A percentile compares a stretch with the other conserved stretches of the same genome.
Evolutionary conservation across 92 coral and sea anemone genomes (phyloP).

Genomic region (Nematostella vectensis): DNA sequence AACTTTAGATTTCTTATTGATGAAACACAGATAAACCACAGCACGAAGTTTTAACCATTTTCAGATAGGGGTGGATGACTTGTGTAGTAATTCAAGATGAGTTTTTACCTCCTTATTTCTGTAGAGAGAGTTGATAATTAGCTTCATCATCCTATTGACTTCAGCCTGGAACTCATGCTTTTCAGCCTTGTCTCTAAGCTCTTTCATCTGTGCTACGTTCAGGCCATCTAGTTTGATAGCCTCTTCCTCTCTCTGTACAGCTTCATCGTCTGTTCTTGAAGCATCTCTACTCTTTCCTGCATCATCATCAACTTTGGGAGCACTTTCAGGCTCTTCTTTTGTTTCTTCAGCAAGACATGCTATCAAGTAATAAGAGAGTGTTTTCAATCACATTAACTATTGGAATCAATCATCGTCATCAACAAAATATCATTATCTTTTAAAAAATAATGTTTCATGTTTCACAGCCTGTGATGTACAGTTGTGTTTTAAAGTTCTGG

Average conservation of each 20-base stretch:
- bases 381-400: no score
- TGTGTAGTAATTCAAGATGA: no score
- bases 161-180: slow-evolving; percentile 95
- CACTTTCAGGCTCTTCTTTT: slow-evolving; percentile 71
- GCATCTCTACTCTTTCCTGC: slow-evolving; percentile 95
- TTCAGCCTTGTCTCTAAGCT: slow-evolving; percentile 92
- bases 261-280: slow-evolving; percentile 95
- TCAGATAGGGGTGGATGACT: no score
- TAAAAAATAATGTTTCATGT: no score
- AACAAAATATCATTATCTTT: no score
- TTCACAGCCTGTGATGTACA: no score
- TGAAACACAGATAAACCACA: no score
- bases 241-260: slow-evolving; percentile 91
- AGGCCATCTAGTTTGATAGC: slow-evolving; percentile 95
- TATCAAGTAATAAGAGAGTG: background rate
- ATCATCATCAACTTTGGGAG: slow-evolving; percentile 95
- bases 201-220: slow-evolving; percentile 99
- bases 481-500: no score
- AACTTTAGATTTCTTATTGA: no score
- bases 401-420: no score
- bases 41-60: background rate
- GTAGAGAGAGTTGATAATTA: slow-evolving; percentile 91
- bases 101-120: slow-evolving; percentile 89
- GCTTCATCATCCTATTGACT: slow-evolving; percentile 98
- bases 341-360: slow-evolving; percentile 69